These are phyloP conservation scores for Sebastes diploproa DNA, from an alignment of 2,797 vertebrate genomes.

Conservation along the genomic window DNA sequence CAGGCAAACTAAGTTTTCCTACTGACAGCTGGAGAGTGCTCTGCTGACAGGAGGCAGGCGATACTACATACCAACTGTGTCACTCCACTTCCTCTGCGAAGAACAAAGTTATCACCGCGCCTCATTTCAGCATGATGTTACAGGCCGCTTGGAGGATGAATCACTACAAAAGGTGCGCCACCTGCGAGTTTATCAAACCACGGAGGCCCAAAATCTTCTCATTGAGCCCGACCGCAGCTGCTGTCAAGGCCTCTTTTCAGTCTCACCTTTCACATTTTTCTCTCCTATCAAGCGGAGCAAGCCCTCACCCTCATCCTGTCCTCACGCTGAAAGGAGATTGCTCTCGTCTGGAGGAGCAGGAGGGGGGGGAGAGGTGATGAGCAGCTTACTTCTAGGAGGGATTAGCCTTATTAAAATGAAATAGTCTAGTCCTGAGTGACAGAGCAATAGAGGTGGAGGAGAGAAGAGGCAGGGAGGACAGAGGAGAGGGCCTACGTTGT, in stretches of 20 bases:
- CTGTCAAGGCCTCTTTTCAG: slow-evolving; percentile 63
- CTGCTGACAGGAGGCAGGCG: slow-evolving; percentile 52
- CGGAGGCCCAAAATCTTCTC: slow-evolving; percentile 46
- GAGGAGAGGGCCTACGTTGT: slow-evolving; percentile 50
- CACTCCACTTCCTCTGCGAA: slow-evolving; percentile 48
- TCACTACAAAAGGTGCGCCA: slow-evolving; percentile 52
- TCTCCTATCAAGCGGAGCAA: slow-evolving; percentile 68
- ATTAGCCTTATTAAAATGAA: slow-evolving; percentile 84
- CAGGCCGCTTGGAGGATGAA: slow-evolving; percentile 25
- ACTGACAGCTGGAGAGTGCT: slow-evolving; percentile 56
- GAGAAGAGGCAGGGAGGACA: slow-evolving; percentile 34
- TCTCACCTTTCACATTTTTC: slow-evolving; percentile 79
- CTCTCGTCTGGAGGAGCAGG: slow-evolving; percentile 53
- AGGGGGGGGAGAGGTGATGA: slow-evolving; percentile 70
- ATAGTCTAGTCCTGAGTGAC: slow-evolving; percentile 82
- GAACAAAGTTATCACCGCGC: slow-evolving; percentile 52
- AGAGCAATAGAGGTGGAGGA: slow-evolving; percentile 74
- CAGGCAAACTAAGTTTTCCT: slow-evolving; percentile 25
- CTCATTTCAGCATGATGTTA: slow-evolving; percentile 41
- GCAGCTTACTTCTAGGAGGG: slow-evolving; percentile 77
- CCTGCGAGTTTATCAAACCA: slow-evolving; percentile 68
- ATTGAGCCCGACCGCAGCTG: slow-evolving; percentile 49
- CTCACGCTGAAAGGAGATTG: slow-evolving; percentile 70
- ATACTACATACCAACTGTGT: slow-evolving; percentile 54
- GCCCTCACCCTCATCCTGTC: slow-evolving; percentile 66